These are phyloP conservation scores for Alentia gelatinosa DNA, from an alignment of 2,888 invertebrate genomes.

Conservation along the genomic window DNA sequence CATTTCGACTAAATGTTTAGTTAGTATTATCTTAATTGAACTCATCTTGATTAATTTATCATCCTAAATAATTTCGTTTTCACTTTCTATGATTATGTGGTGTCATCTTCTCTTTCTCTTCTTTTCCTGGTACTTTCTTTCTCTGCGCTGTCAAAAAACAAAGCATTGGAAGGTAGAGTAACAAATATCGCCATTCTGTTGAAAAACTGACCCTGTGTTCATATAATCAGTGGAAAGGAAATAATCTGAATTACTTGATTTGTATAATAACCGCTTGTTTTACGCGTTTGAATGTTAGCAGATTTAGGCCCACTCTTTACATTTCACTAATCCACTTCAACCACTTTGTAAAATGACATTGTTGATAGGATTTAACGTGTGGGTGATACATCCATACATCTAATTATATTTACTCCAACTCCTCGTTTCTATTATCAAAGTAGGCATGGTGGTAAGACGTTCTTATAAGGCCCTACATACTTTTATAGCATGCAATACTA, in stretches of 20 bases:
- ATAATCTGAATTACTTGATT: background rate
- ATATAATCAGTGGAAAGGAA: background rate
- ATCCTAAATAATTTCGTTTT: background rate
- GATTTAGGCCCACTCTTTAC: background rate
- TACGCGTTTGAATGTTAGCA: background rate
- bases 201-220: background rate
- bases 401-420: too few species aligned
- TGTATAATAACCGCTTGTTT: conserved; percentile 7
- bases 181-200: background rate
- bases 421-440: too few species aligned
- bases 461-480: too few species aligned
- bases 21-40: too few species aligned
- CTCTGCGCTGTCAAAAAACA: conserved; percentile 7
- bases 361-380: too few species aligned
- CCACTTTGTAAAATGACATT: too few species aligned
- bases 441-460: too few species aligned
- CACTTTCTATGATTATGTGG: background rate
- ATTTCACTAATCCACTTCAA: too few species aligned
- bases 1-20: too few species aligned
- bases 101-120: background rate
- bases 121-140: background rate
- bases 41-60: background rate
- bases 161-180: conserved; percentile 42
- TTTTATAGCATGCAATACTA: too few species aligned
- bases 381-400: too few species aligned